Evolutionary conservation across 2,113 vertebrate species (phyloP), one percentile per base, ranked within the genome.

Genomic region (Notechis scutatus): DNA sequence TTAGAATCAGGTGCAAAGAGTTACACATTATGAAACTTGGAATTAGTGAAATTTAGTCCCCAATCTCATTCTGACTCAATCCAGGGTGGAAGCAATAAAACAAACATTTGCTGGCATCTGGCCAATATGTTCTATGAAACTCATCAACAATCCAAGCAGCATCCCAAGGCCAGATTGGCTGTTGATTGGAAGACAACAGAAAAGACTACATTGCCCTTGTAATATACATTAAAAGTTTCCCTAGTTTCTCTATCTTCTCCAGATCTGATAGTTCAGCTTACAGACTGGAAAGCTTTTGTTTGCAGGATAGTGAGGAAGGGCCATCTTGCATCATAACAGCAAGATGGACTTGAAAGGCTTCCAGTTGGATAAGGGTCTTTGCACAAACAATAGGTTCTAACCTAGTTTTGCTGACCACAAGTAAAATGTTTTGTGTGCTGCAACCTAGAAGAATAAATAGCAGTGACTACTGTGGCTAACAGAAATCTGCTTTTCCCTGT

Each of bases 61-160:
- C 92, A 89, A 88, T 92, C 86, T n/a, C 55, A 54, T 95, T 52
- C n/a, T 57, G 11, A 34, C 92, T 12, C 21, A 50, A 26, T 26
- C 47, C 74, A 7, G 81, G 94, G 2, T 93, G 94, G 54, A 56
- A 92, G 69, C 15, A 6, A 23, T 55, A 85, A 47, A 91, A 26
- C 47, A 89, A 90, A 85, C n/a, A 85, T 47, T 24, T 55, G 6
- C 3, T 57, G 55, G 54, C 5, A 81, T 92, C 42, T 81, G 85
- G 61, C n/a, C 42, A 61, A 81, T 4, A 81, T n/a, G 7, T 56
- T 89, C 24, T 55, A 54, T 29, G 9, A 55, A 54, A 29, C 24
- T 34, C 9, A 87, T 47, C 55, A 86, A 57, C n/a, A 91, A 24
- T 55, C 20, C 7, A 24, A 47, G 74, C 81, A 50, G 18, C 7